Evolutionary conservation across 2,888 invertebrate species (phyloP).

Genomic region (Dinocampus coccinellae): DNA sequence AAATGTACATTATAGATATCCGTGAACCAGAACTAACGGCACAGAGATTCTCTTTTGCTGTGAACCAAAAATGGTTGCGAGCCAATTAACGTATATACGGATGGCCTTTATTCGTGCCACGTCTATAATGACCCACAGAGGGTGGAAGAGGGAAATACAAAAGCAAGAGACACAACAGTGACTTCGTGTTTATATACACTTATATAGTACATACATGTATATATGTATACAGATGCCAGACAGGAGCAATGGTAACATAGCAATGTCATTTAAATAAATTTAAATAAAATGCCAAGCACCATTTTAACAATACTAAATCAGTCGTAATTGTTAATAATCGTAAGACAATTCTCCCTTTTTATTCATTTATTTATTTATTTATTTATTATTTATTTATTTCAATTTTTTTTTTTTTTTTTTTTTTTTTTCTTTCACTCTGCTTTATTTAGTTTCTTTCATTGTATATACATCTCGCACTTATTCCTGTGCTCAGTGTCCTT

Average conservation of each 20-base stretch:
- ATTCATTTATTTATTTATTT: conserved; percentile 8
- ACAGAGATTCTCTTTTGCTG: conserved; percentile 36
- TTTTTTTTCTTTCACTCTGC: no score
- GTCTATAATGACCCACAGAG: conserved; percentile 41
- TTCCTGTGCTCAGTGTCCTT: conserved; percentile 22
- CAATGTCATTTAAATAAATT: conserved; percentile 59
- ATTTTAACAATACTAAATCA: conserved; percentile 59
- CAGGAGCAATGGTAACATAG: conserved; percentile 31
- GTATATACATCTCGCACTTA: not conserved
- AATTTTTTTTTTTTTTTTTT: no score
- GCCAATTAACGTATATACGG: conserved; percentile 49
- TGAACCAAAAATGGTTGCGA: conserved; percentile 48
- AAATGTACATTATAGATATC: conserved; percentile 1
- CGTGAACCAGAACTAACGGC: conserved; percentile 38
- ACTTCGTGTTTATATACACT: conserved; percentile 4
- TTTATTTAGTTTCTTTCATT: not conserved
- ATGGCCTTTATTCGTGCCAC: conserved; percentile 49
- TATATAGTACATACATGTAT: conserved; percentile 2
- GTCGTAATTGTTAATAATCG: conserved; percentile 65
- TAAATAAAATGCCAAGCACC: conserved; percentile 55
- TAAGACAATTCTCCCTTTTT: conserved; percentile 44
- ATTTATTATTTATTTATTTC: no score
- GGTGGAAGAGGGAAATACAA: conserved; percentile 13
- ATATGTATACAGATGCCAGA: conserved; percentile 10
- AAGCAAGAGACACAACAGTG: conserved; percentile 14